Base-by-base conservation (phyloP, 2,888 invertebrate genomes). In the Seira musarum region DNA sequence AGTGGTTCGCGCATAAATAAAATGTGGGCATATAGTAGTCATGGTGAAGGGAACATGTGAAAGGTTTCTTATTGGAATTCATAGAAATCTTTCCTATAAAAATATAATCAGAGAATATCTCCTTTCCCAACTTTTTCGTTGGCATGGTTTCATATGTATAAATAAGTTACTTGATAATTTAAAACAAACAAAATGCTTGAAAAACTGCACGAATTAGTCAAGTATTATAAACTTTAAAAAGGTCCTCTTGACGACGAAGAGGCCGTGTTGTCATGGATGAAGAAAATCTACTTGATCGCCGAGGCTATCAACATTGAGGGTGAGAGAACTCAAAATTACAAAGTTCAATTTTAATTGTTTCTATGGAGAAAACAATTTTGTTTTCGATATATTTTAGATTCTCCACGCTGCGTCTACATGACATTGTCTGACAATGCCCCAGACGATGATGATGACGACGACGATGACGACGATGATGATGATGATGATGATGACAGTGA, bases 251-350 rank as follows among this genome's bases (percentile, higher is more conserved):
- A 91, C 83, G 94, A 96, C 88, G 95, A 96, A 89, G 91, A 91
- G 68, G 93, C 94, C 88, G 96, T 97, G 8, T 91, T 97, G 86
- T 93, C 94, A 87, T 97, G 97, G 97, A 95, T 97, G 93, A 91
- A 94, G 81, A 93, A 93, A 88, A 83, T 84, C 63, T 83, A 85
- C 70, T 75, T 77, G 49, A 81, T 85, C 70, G 76, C 79, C 63
- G 65, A 80, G 66, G 79, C 79, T 46, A 64, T 82, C 46, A 76
- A 82, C 46, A 71, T 81, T n/a, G 75, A 83, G 19, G 82, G 81
- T 77, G 78, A 83, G 67, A n/a, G n/a, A n/a, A n/a, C 22, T 22
- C 57, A n/a, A 3, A 3, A 25, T 17, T 25, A 15, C 24, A 17
- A 13, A n/a, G n/a, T n/a, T 61, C 17, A 13, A 13, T 61, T 61